Conservation (phyloP, 2,797 vertebrate genomes). For the Holocentrus rufus region DNA sequence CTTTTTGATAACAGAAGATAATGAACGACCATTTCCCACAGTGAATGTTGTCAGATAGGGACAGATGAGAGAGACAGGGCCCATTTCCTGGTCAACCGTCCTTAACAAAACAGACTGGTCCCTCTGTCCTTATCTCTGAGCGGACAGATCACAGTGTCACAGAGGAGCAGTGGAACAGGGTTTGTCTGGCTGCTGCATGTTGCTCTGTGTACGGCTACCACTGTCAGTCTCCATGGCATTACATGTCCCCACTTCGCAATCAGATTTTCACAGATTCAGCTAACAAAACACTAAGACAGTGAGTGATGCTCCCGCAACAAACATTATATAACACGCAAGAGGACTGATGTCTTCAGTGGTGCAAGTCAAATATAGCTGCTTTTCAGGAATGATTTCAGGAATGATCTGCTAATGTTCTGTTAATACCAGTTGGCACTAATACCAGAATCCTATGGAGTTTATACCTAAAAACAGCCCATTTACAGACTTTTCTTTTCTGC, state of each 20-base stretch:
- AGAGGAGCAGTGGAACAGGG: background rate
- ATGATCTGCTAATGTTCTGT: too few relatives aligned
- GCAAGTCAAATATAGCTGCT: too few relatives aligned
- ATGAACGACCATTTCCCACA: conserved; percentile 28
- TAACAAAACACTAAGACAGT: conserved; percentile 19
- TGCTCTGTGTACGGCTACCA: conserved; percentile 13
- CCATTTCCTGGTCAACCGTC: conserved; percentile 46
- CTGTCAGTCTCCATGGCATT: conserved; percentile 53
- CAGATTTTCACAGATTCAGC: conserved; percentile 31
- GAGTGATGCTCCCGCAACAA: background rate
- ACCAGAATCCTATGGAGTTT: too few relatives aligned
- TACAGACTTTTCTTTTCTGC: too few relatives aligned
- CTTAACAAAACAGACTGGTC: conserved; percentile 38
- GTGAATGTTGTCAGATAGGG: background rate
- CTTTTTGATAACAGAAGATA: background rate
- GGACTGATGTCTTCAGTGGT: background rate
- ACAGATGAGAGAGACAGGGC: background rate
- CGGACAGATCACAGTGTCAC: conserved; percentile 29
- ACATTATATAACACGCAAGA: background rate
- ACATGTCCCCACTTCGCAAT: conserved; percentile 1
- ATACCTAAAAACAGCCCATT: too few relatives aligned
- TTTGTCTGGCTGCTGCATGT: conserved; percentile 10
- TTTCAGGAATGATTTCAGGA: too few relatives aligned
- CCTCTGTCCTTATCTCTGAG: conserved; percentile 52
- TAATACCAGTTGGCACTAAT: too few relatives aligned